Evolutionary conservation across 2,888 invertebrate species (phyloP).

Genomic region (Tetanocera ferruginea): DNA sequence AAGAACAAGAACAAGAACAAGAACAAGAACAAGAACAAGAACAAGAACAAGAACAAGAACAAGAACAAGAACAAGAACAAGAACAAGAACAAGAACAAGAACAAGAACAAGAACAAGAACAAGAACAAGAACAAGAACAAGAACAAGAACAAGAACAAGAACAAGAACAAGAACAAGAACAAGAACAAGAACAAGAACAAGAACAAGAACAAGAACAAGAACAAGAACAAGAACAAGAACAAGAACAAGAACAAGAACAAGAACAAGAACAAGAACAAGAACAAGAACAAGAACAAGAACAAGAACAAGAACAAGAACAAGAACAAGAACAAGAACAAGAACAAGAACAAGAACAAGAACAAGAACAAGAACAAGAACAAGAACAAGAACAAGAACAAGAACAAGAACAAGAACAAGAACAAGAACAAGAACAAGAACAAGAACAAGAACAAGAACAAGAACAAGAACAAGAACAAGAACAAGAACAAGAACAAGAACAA

Average conservation of each 20-base stretch:
- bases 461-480: not conserved
- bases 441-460: not conserved
- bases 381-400: not conserved
- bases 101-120: not conserved
- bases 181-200: not conserved
- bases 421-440: not conserved
- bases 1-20: not conserved
- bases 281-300: not conserved
- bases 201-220: not conserved
- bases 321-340: not conserved
- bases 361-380: not conserved
- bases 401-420: not conserved
- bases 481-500: not conserved
- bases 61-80: not conserved
- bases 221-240: not conserved
- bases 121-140: not conserved
- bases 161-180: not conserved
- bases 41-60: not conserved
- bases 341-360: not conserved
- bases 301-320: not conserved
- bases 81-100: not conserved
- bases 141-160: not conserved
- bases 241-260: not conserved
- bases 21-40: not conserved
- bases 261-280: not conserved